A percentile compares a stretch with the other conserved stretches of the same genome.
Evolutionary conservation across 2,888 invertebrate species (phyloP).

Genomic region (Perdita meconis): DNA sequence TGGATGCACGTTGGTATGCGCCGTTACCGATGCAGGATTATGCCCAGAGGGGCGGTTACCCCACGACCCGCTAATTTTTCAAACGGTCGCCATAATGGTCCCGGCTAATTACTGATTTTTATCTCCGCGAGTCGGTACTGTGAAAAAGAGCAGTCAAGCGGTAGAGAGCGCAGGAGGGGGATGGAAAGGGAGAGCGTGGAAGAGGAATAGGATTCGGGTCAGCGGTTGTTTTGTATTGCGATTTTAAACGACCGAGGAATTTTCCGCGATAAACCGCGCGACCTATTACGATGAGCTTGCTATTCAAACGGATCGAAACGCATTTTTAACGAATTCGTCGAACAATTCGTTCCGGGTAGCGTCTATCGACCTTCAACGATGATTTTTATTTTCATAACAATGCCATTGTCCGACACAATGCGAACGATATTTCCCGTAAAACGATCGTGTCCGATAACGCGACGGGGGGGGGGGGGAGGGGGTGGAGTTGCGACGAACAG

Average conservation of each 20-base stretch:
- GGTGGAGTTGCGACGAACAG: not conserved
- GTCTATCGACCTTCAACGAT: not conserved
- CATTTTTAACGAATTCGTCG: constrained; percentile 27
- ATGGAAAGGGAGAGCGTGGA: constrained; percentile 25
- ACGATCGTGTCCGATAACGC: not conserved
- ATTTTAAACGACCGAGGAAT: constrained; percentile 52
- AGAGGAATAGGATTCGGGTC: constrained; percentile 61
- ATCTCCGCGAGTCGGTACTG: constrained; percentile 77
- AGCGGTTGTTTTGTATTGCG: constrained; percentile 49
- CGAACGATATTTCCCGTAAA: not conserved
- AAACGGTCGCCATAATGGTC: constrained; percentile 83
- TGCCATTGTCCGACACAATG: not conserved
- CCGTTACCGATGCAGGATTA: constrained; percentile 79
- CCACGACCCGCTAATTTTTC: constrained; percentile 83
- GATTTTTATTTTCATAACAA: constrained; percentile 5
- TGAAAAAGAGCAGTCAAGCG: constrained; percentile 41
- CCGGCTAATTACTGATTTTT: constrained; percentile 84
- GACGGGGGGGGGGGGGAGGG: not conserved
- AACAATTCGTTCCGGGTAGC: not conserved
- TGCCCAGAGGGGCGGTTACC: constrained; percentile 83
- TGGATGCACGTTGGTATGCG: constrained; percentile 78
- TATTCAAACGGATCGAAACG: constrained; percentile 16
- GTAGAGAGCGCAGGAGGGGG: constrained; percentile 19
- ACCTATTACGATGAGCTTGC: constrained; percentile 21
- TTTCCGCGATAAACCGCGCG: constrained; percentile 37